A percentile compares a stretch with the other conserved stretches of the same genome.
These are phyloP conservation scores for Bambusicola thoracicus DNA, from an alignment of 2,113 vertebrate species.

Conservation along the genomic window DNA sequence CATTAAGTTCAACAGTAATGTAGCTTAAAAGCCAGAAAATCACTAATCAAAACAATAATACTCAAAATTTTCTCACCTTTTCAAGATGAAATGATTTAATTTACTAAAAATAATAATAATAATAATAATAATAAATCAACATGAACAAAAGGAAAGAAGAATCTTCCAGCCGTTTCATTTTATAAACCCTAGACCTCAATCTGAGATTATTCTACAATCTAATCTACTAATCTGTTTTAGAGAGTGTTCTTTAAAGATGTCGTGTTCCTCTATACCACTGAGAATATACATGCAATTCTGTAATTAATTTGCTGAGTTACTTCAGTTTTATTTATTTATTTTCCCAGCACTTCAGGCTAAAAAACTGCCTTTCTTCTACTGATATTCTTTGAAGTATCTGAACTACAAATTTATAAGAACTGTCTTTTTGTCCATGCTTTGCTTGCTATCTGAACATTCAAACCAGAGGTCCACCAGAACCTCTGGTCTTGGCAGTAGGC, in stretches of 20 bases:
- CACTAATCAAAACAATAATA: background rate
- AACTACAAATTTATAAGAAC: background rate
- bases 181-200: background rate
- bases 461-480: background rate
- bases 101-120: too few relatives aligned
- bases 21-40: background rate
- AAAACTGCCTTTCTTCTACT: background rate
- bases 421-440: background rate
- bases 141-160: background rate
- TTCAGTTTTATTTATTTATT: background rate
- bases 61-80: background rate
- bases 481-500: background rate
- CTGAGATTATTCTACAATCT: rapidly evolving
- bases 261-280: rapidly evolving
- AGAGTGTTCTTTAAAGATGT: background rate
- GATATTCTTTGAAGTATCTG: background rate
- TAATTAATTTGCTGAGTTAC: background rate
- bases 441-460: background rate
- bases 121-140: background rate
- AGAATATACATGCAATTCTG: rapidly evolving
- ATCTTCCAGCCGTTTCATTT: background rate
- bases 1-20: background rate
- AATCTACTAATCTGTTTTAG: background rate
- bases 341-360: background rate
- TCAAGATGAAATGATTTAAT: background rate